Evolutionary conservation across 1,140 invertebrate species (phyloP).

Genomic region (Drosophila chauvacae): DNA sequence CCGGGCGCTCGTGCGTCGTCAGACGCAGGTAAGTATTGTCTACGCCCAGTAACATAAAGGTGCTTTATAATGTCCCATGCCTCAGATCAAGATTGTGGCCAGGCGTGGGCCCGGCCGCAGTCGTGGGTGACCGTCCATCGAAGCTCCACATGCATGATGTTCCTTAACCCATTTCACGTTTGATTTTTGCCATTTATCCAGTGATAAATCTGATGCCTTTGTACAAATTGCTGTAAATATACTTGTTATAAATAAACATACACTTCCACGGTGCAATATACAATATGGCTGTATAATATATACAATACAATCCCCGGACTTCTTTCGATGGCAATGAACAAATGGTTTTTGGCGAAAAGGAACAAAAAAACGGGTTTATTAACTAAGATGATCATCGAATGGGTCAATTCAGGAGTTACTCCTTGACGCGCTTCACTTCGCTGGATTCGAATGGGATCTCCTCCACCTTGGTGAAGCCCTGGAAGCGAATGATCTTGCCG

Average conservation of each 20-base stretch:
- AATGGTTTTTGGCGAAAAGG: conserved; percentile 6
- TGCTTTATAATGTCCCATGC: neutral
- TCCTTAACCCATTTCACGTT: too few species aligned
- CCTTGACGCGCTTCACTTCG: conserved; percentile 39
- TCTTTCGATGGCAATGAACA: conserved; percentile 14
- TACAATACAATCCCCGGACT: neutral
- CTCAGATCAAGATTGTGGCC: neutral
- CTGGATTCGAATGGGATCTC: conserved; percentile 73
- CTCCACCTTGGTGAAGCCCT: conserved; percentile 72
- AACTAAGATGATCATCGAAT: neutral
- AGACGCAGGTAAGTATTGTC: neutral
- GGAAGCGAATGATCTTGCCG: conserved; percentile 82
- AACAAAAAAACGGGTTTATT: conserved; percentile 9
- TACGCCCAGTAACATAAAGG: too few species aligned
- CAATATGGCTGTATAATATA: neutral
- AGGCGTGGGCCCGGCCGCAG: neutral
- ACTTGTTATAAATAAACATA: neutral
- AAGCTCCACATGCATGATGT: neutral
- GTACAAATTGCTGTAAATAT: neutral
- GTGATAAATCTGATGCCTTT: neutral
- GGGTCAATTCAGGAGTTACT: conserved; percentile 15
- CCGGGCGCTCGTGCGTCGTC: neutral
- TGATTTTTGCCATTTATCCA: neutral
- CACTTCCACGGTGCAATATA: too few species aligned
- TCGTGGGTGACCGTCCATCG: neutral